Conservation (phyloP, 2,113 vertebrate genomes). For the Sialia sialis region DNA sequence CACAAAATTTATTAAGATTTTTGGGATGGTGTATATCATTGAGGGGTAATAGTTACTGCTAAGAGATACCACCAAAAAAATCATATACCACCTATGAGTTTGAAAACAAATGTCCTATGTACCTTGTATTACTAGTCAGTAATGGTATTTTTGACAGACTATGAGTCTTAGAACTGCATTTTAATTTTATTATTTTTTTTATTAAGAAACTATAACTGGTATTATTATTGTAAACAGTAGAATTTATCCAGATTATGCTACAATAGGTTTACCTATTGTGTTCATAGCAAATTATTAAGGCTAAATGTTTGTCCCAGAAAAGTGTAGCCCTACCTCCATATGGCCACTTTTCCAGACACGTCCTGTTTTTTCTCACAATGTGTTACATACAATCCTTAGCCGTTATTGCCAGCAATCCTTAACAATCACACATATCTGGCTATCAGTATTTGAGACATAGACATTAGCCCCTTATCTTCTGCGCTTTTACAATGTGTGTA, state of each 20-base stretch:
- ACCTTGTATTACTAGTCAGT: neutral
- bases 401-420: neutral
- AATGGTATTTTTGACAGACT: neutral
- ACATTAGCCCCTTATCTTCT: neutral
- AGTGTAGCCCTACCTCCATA: neutral
- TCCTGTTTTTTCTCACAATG: neutral
- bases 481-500: neutral
- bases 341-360: neutral
- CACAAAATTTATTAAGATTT: neutral
- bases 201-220: neutral
- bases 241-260: neutral
- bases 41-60: neutral
- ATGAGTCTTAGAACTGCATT: neutral
- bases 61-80: neutral
- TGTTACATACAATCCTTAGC: neutral
- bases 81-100: neutral
- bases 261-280: neutral
- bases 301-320: neutral
- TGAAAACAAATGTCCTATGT: neutral
- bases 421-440: neutral
- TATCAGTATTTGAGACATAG: neutral
- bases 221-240: neutral
- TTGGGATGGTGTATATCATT: neutral
- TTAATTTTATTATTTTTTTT: neutral
- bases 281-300: neutral